Base-by-base conservation (phyloP, 2,888 invertebrate species). In the Pyrrhia umbra region DNA sequence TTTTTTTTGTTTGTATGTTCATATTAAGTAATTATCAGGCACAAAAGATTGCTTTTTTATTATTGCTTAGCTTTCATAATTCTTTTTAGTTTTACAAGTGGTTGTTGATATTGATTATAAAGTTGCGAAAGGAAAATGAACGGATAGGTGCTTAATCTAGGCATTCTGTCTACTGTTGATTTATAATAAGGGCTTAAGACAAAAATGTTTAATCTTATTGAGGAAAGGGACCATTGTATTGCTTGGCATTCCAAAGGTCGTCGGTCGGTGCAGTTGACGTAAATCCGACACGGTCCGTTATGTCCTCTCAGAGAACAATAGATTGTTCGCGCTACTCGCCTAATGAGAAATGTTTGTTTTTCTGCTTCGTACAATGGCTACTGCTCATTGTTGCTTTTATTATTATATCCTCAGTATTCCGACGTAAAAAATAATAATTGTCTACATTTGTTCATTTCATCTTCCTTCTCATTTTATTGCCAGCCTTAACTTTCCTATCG, bases 301-400 rank as follows among this genome's bases (percentile, higher is more conserved):
- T 93, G 89, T 91, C 91, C 90, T 90, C 90, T 81, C 84, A 60
- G 85, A 90, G 90, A 93, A 94, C 94, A 94, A 94, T 94, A 87
- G 87, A 78, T 80, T 87, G 87, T 92, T 91, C 90, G 87, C 88
- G 90, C 89, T 90, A 90, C 91, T 91, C 91, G 88, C 84, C 89
- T 94, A 93, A 93, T 93, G 93, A 92, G 92, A 93, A 94, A 92
- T 94, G 92, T 93, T 94, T 93, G 93, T 92, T 93, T 80, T 94
- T 91, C 87, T 90, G 84, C 85, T 85, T 85, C 76, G 86, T 86
- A 92, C 93, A 94, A 93, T 93, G 85, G 90, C 83, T 85, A 87
- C 85, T 88, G 84, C 88, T 90, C 89, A 88, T 88, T 85, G 87
- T 87, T 84, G 85, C 88, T 88, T 89, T 90, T 89, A 88, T 92